Evolutionary conservation across 2,888 invertebrate genomes (phyloP), one percentile per base, ranked within the genome.

Genomic region (Temnothorax ravouxi): DNA sequence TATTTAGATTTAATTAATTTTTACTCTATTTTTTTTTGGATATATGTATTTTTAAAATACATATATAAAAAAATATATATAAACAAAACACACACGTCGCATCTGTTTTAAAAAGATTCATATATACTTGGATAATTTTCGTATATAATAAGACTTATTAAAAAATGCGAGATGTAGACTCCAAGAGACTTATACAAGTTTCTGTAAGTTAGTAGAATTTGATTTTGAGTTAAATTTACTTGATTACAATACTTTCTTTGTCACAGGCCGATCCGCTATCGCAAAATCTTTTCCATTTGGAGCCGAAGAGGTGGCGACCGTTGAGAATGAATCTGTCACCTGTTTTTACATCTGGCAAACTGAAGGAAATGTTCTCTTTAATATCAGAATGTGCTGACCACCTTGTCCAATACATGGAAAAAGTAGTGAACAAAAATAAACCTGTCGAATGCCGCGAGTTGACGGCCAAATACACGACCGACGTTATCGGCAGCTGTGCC

Each of bases 301-400:
- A 93, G n/a, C 93, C 94, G 0, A 89, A 92, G 2, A 93, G 94
- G 67, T 96, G 96, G 96, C 94, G 94, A 61, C 92, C 93, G 1
- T 91, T 95, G 11, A 92, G 96, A 5, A 90, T 92, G 0, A 95
- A 95, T 75, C 87, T 95, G 18, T 95, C 95, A 0, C 95, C 95
- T 0, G 94, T 95, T 2, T 96, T 96, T 87, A 95, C 95, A 3
- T 95, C 95, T 0, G 95, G 95, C 9, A 95, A 95, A 90, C 92
- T 96, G 77, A 95, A 95, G 88, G 92, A 92, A n/a, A 95, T 95
- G 95, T 95, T 95, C 81, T 89, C 92, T 29, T 90, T 95, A 3
- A 85, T 95, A 1, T 81, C 92, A 6, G 91, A 94, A 50, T 95
- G 95, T 69, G 92, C 93, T 0, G 87, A 93, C 13, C 88, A 93